Conservation (phyloP, 2,113 vertebrate genomes). For the Collichthys lucidus region DNA sequence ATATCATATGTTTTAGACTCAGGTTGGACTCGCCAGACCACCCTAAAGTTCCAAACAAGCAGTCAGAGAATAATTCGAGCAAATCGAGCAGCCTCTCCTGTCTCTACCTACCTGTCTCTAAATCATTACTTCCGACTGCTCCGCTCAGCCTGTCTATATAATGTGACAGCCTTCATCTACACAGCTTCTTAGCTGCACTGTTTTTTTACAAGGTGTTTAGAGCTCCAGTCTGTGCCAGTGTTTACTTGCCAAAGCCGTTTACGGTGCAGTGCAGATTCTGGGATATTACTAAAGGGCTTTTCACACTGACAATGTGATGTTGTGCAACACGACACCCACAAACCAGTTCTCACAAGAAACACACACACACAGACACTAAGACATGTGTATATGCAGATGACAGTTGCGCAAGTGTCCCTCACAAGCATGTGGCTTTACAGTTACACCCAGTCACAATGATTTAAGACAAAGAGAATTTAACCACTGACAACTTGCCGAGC, state of each 20-base stretch:
- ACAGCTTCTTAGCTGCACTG: conserved; percentile 26
- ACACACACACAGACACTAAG: background rate
- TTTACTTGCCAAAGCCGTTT: conserved; percentile 50
- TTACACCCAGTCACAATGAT: conserved; percentile 17
- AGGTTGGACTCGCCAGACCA: conserved; percentile 31
- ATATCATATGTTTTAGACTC: conserved; percentile 13
- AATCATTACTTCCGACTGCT: conserved; percentile 47
- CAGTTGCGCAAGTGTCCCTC: conserved; percentile 15
- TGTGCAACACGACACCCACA: conserved; percentile 49
- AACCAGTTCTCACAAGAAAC: conserved; percentile 36
- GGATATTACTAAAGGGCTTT: conserved; percentile 64
- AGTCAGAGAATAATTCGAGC: conserved; percentile 20
- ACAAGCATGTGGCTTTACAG: conserved; percentile 18
- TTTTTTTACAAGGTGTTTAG: conserved; percentile 70
- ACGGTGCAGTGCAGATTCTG: conserved; percentile 47
- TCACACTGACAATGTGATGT: conserved; percentile 58
- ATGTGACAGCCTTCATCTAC: conserved; percentile 41
- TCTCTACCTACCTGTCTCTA: conserved; percentile 27
- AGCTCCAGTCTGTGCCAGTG: conserved; percentile 55
- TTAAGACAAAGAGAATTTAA: conserved; percentile 21
- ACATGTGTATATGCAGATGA: conserved; percentile 49
- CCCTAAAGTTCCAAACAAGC: conserved; percentile 28
- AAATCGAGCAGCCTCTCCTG: background rate
- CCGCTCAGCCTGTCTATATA: conserved; percentile 15
- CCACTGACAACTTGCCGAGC: conserved; percentile 7